Percentiles rank a stretch among this genome's conserved stretches.
Conservation (phyloP, 1,140 invertebrate genomes). For the Bombus breviceps region DNA sequence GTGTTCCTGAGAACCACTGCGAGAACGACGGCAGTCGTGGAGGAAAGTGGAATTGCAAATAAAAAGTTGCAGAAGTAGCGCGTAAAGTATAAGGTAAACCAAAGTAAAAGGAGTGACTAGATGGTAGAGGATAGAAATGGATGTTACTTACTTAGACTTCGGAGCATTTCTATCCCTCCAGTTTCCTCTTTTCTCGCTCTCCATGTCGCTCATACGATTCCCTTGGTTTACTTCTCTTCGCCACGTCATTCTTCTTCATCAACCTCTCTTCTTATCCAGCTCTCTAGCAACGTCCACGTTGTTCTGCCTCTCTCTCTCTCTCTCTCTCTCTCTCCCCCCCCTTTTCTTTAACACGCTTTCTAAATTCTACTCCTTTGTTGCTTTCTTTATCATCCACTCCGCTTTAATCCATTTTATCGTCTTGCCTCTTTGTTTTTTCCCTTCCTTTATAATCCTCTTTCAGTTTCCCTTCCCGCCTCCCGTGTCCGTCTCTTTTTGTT, state of each 20-base stretch:
- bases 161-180: conserved; percentile 45
- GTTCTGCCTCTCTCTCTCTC: neutral
- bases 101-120: conserved; percentile 68
- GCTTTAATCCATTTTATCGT: neutral
- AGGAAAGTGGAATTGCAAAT: conserved; percentile 68
- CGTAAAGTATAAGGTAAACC: conserved; percentile 70
- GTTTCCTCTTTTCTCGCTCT: conserved; percentile 16
- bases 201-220: neutral
- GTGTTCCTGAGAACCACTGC: conserved; percentile 50
- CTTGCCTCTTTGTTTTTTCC: neutral
- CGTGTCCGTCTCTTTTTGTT: neutral
- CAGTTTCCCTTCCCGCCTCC: neutral
- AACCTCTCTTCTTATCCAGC: neutral
- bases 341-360: neutral
- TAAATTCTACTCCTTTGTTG: neutral
- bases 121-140: conserved; percentile 65
- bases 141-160: conserved; percentile 70
- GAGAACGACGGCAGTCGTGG: conserved; percentile 52
- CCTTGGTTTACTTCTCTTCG: neutral
- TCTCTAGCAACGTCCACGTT: conserved; percentile 47
- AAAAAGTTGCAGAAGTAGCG: conserved; percentile 68
- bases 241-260: conserved; percentile 7
- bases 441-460: neutral
- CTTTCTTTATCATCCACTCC: neutral
- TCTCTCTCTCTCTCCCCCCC: neutral